Conservation (phyloP, 2,113 vertebrate genomes). For the Percopsis transmontana region DNA sequence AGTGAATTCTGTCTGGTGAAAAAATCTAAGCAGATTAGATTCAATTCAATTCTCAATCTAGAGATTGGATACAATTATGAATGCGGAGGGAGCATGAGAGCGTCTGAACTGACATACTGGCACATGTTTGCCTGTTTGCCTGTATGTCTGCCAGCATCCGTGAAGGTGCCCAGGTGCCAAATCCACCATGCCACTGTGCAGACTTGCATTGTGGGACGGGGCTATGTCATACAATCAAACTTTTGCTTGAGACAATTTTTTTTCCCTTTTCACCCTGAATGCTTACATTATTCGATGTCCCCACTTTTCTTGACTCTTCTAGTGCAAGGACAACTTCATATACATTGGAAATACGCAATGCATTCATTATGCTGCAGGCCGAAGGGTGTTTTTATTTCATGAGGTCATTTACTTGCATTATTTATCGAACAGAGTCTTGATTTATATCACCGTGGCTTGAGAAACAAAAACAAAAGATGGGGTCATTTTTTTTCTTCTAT, state of each 20-base stretch:
- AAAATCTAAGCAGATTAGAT: constrained; percentile 67
- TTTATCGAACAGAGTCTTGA: background rate
- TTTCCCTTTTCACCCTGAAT: constrained; percentile 33
- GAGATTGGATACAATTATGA: constrained; percentile 28
- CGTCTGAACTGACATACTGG: background rate
- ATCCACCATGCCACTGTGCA: constrained; percentile 65
- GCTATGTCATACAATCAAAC: constrained; percentile 28
- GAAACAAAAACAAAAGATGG: background rate
- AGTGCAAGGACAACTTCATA: constrained; percentile 4
- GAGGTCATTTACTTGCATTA: background rate
- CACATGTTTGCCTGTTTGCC: background rate
- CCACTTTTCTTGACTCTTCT: background rate
- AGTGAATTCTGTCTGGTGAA: constrained; percentile 38
- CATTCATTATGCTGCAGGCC: background rate
- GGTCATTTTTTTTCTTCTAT: background rate
- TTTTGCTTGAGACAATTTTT: no score
- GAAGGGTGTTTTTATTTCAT: background rate
- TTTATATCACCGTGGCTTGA: constrained; percentile 5
- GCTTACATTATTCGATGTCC: constrained; percentile 9
- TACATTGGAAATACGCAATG: background rate
- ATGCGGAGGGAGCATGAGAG: constrained; percentile 19
- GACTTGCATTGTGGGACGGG: constrained; percentile 40
- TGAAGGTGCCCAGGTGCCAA: constrained; percentile 16
- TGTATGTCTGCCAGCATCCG: background rate
- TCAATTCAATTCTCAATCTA: constrained; percentile 31